Conservation (phyloP, 2,797 vertebrate species). For the Holocentrus rufus region DNA sequence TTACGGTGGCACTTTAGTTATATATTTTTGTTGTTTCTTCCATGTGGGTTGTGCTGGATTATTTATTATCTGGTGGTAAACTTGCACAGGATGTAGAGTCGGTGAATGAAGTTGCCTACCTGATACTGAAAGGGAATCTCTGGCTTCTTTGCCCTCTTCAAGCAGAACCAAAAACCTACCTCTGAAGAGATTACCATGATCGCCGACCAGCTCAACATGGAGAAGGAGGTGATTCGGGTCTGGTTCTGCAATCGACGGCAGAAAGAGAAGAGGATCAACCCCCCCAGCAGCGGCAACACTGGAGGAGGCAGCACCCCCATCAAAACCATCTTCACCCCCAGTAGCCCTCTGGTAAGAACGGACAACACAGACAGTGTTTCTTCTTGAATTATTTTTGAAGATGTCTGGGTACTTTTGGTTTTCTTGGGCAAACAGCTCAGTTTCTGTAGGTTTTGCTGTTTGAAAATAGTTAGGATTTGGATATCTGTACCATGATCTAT, state of each 20-base stretch:
- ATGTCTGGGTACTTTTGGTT: background rate
- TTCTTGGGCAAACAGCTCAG: background rate
- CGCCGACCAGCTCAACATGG: constrained; percentile 99
- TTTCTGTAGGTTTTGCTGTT: background rate
- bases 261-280: constrained; percentile 99
- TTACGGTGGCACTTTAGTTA: no score
- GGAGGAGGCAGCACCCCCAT: constrained; percentile 89
- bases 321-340: constrained; percentile 95
- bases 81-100: background rate
- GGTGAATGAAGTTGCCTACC: background rate
- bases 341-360: constrained; percentile 90
- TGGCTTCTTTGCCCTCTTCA: constrained; percentile 82
- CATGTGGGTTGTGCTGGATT: no score
- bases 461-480: background rate
- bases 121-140: constrained; percentile 75
- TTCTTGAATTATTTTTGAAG: background rate
- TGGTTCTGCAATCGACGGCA: constrained; percentile 99
- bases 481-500: background rate
- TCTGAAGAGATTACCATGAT: constrained; percentile 99
- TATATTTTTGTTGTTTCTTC: no score
- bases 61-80: background rate
- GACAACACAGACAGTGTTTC: background rate
- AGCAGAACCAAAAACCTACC: constrained; percentile 99
- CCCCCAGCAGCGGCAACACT: constrained; percentile 91
- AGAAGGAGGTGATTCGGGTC: constrained; percentile 99